A percentile compares a stretch with the other conserved stretches of the same genome.
Evolutionary conservation across 2,888 invertebrate genomes (phyloP).

Genomic region (Pristionchus fissidentatus): DNA sequence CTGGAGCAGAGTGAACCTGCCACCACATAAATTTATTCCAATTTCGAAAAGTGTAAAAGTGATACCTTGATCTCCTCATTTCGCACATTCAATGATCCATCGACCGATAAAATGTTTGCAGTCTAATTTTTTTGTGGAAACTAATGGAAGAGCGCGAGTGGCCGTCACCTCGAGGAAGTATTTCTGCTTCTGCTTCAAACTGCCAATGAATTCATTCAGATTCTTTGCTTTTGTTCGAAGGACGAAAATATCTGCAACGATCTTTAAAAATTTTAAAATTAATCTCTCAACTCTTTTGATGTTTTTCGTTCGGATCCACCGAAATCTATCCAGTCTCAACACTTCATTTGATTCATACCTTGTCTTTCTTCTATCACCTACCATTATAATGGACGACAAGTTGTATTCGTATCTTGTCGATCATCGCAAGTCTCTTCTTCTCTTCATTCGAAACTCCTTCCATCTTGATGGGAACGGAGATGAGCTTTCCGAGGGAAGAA

Average conservation of each 20-base stretch:
- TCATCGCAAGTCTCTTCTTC: background rate
- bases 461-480: background rate
- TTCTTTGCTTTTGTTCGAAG: constrained; percentile 34
- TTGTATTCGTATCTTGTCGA: background rate
- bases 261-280: background rate
- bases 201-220: background rate
- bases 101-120: no score
- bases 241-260: constrained; percentile 23
- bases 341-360: no score
- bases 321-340: no score
- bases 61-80: no score
- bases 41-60: background rate
- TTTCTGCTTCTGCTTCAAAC: constrained; percentile 40
- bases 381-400: constrained; percentile 42
- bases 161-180: constrained; percentile 34
- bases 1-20: constrained; percentile 33
- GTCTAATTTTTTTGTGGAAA: background rate
- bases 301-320: no score
- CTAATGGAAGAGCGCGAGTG: no score
- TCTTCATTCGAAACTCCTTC: constrained; percentile 11
- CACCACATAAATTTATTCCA: background rate
- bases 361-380: no score
- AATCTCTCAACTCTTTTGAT: background rate
- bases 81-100: background rate
- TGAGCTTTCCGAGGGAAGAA: constrained; percentile 36